Evolutionary conservation across 2,888 invertebrate species (phyloP).

Genomic region (Cylloceria caligata): DNA sequence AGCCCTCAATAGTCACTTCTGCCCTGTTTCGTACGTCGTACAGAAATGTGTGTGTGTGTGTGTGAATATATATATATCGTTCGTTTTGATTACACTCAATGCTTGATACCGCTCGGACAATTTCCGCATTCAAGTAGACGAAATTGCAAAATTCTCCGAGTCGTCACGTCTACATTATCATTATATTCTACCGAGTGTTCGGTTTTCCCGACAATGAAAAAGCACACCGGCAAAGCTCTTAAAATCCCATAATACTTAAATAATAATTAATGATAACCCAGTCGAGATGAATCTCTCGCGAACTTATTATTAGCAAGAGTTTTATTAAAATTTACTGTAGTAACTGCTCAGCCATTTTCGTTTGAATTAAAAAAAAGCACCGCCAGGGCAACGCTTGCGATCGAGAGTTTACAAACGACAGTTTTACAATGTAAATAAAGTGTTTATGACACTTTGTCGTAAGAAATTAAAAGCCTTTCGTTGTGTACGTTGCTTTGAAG

Average conservation of each 20-base stretch:
- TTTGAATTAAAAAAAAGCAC: not conserved
- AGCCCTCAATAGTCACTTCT: conserved; percentile 9
- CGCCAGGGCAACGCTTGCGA: not conserved
- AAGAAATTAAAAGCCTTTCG: not conserved
- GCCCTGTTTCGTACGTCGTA: conserved; percentile 28
- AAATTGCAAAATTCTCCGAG: conserved; percentile 19
- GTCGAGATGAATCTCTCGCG: conserved; percentile 1
- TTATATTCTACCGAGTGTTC: not conserved
- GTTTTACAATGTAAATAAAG: conserved; percentile 2
- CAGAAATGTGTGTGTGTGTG: not conserved
- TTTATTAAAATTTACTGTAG: not conserved
- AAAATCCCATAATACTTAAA: conserved; percentile 21
- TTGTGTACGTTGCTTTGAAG: not conserved
- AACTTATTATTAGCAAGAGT: conserved; percentile 1
- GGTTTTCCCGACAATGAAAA: not conserved
- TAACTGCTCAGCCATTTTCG: conserved; percentile 9
- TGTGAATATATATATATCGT: conserved; percentile 19
- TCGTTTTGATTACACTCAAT: conserved; percentile 67
- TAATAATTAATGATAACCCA: not conserved
- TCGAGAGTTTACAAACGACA: not conserved
- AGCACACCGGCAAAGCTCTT: not conserved
- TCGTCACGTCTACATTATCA: conserved; percentile 6
- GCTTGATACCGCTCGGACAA: not conserved
- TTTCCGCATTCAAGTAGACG: not conserved
- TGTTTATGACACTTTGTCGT: not conserved